These are phyloP conservation scores for Mobula hypostoma DNA, from an alignment of 2,113 vertebrate species.

Conservation along the genomic window DNA sequence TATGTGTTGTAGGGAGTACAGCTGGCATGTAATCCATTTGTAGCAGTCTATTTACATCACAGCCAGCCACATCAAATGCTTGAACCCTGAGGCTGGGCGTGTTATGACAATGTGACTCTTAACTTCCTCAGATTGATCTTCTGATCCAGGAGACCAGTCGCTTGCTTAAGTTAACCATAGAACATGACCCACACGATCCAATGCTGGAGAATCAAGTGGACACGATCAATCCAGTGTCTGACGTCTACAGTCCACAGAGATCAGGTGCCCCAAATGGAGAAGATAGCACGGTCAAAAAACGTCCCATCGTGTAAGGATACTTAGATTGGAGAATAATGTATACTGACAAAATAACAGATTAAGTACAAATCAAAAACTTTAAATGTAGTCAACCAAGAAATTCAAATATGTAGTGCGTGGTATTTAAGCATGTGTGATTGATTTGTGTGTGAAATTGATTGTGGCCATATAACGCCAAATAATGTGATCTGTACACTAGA, in stretches of 20 bases:
- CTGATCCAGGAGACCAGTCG: constrained; percentile 92
- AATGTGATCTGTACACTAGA: too few species aligned
- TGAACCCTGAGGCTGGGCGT: neutral
- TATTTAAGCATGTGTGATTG: too few species aligned
- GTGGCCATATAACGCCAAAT: too few species aligned
- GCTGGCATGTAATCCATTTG: neutral
- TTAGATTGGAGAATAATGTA: too few species aligned
- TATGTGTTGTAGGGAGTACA: neutral
- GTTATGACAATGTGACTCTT: neutral
- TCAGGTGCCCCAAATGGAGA: constrained; percentile 61
- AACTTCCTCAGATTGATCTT: constrained; percentile 73
- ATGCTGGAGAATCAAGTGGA: constrained; percentile 51
- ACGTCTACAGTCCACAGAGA: constrained; percentile 51
- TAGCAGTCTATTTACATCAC: too few species aligned
- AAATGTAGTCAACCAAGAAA: neutral
- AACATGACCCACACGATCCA: constrained; percentile 78
- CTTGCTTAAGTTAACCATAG: constrained; percentile 87
- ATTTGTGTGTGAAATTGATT: too few species aligned
- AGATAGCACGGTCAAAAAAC: constrained; percentile 50
- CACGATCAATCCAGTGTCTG: constrained; percentile 54
- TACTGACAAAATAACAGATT: too few species aligned
- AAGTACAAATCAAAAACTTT: neutral
- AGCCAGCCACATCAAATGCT: neutral
- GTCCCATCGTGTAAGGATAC: constrained; percentile 62
- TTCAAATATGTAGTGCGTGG: too few species aligned